Evolutionary conservation across 1,140 invertebrate species (phyloP).

Genomic region (Ceratina japonica): DNA sequence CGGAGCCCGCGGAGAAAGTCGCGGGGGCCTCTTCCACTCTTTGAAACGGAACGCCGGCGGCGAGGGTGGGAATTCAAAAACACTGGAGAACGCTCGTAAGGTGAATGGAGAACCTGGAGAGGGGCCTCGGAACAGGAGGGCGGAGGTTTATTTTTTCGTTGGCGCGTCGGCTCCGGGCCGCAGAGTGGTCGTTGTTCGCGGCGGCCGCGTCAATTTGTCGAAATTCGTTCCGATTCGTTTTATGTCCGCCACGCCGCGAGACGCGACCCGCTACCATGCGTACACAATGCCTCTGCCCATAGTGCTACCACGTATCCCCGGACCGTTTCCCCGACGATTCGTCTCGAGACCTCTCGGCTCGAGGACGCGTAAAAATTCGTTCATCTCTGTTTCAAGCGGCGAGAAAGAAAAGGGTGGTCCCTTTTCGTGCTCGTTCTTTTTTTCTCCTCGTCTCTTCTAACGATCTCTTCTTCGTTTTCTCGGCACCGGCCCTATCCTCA

Average conservation of each 20-base stretch:
- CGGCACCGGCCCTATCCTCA: neutral
- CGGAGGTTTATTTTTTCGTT: slow-evolving; percentile 59
- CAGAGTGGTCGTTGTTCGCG: slow-evolving; percentile 61
- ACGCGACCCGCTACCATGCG: slow-evolving; percentile 75
- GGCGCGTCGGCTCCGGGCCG: slow-evolving; percentile 31
- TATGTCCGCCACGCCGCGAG: slow-evolving; percentile 75
- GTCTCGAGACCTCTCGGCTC: slow-evolving; percentile 31
- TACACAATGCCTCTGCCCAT: slow-evolving; percentile 67
- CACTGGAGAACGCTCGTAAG: neutral
- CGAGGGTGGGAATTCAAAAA: neutral
- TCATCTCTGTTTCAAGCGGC: slow-evolving; percentile 12
- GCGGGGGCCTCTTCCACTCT: neutral
- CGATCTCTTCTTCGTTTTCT: no score
- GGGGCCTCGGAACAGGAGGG: slow-evolving; percentile 51
- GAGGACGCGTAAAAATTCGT: slow-evolving; percentile 39
- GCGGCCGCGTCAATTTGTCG: slow-evolving; percentile 78
- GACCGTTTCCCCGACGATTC: slow-evolving; percentile 41
- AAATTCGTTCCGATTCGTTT: slow-evolving; percentile 80
- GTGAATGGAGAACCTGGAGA: neutral
- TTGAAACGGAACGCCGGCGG: neutral
- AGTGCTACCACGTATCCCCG: slow-evolving; percentile 50
- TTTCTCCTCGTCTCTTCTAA: neutral
- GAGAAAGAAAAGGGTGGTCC: neutral
- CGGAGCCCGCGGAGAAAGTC: neutral
- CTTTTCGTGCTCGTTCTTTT: neutral